Percentiles rank a stretch among this genome's conserved stretches.
phyloP scores from a whole-genome alignment of 2,888 invertebrate genomes.

The Dryobota labecula region DNA sequence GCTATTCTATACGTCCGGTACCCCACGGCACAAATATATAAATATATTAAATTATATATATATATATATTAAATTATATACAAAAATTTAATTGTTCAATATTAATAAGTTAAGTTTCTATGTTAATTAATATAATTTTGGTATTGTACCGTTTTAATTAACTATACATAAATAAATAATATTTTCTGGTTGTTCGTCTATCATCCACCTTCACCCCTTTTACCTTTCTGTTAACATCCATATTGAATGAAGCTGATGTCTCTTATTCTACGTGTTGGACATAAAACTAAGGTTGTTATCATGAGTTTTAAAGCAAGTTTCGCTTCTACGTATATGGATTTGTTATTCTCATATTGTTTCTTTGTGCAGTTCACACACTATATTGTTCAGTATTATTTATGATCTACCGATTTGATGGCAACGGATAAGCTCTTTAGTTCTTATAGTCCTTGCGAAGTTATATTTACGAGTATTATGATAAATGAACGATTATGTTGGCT shows the following conservation, averaged over 20 bases:
- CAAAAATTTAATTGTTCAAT: too few species aligned
- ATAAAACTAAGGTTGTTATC: background rate
- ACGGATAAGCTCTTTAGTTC: constrained; percentile 43
- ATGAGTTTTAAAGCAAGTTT: background rate
- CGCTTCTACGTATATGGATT: constrained; percentile 15
- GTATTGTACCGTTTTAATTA: too few species aligned
- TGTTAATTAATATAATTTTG: too few species aligned
- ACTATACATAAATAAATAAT: too few species aligned
- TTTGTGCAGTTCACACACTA: constrained; percentile 31
- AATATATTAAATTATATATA: too few species aligned
- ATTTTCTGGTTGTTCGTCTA: background rate
- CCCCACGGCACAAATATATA: too few species aligned
- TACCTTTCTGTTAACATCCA: background rate
- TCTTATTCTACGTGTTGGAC: background rate
- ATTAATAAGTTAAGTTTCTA: too few species aligned
- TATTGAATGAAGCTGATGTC: background rate
- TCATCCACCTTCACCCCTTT: background rate
- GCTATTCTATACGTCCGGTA: too few species aligned
- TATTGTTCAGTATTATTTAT: constrained; percentile 59
- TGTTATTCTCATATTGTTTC: constrained; percentile 31
- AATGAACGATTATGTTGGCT: constrained; percentile 35
- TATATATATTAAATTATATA: too few species aligned
- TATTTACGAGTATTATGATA: constrained; percentile 46
- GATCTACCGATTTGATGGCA: constrained; percentile 38
- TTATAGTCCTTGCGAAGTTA: constrained; percentile 29